Evolutionary conservation across 2,888 invertebrate species (phyloP).

Genomic region (Sipha maydis): DNA sequence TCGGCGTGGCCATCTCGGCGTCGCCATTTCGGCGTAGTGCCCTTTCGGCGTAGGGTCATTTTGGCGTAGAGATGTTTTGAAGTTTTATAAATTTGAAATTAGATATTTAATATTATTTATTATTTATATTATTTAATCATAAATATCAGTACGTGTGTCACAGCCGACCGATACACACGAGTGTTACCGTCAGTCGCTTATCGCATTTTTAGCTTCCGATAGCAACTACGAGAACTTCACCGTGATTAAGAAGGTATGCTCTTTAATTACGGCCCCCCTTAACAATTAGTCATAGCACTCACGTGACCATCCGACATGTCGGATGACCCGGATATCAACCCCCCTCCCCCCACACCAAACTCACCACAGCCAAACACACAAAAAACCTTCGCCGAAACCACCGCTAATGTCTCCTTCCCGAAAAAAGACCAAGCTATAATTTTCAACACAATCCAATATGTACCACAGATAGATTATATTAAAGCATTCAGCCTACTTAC

Average conservation of each 20-base stretch:
- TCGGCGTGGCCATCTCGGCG: too few relatives aligned
- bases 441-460: background rate
- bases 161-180: slow-evolving; percentile 25
- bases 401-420: background rate
- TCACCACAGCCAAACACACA: background rate
- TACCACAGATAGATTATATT: slow-evolving; percentile 4
- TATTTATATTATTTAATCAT: too few relatives aligned
- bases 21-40: too few relatives aligned
- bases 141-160: too few relatives aligned
- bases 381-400: background rate
- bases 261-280: background rate
- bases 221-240: background rate
- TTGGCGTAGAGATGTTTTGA: too few relatives aligned
- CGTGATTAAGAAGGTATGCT: background rate
- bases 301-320: background rate
- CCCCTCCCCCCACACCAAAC: background rate
- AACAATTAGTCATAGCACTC: background rate
- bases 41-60: too few relatives aligned
- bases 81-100: too few relatives aligned
- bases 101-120: too few relatives aligned
- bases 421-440: too few relatives aligned
- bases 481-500: slow-evolving; percentile 18
- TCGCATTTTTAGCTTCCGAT: slow-evolving; percentile 26
- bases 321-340: background rate
- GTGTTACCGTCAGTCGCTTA: background rate